Evolutionary conservation across 2,888 invertebrate genomes (phyloP).

Genomic region (Pammene fasciana): DNA sequence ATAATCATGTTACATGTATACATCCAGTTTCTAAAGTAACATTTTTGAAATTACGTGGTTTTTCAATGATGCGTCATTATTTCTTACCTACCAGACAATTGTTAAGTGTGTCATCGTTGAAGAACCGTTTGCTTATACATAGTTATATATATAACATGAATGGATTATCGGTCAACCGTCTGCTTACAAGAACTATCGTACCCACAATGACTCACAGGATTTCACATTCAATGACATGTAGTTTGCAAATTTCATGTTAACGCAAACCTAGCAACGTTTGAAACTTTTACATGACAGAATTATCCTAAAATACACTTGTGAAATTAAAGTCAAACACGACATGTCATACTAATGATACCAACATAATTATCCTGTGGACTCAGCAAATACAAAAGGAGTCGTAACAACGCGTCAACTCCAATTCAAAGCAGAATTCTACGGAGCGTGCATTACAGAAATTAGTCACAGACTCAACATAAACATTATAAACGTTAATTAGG

Average conservation of each 20-base stretch:
- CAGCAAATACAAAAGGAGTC: conserved; percentile 42
- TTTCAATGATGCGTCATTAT: background rate
- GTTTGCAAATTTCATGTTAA: background rate
- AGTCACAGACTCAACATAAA: conserved; percentile 42
- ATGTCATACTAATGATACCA: conserved; percentile 39
- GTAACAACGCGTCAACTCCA: conserved; percentile 39
- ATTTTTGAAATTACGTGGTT: no score
- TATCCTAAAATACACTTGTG: conserved; percentile 30
- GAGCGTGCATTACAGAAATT: conserved; percentile 43
- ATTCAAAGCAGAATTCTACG: conserved; percentile 41
- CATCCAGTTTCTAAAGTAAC: no score
- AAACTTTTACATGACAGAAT: conserved; percentile 9
- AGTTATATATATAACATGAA: background rate
- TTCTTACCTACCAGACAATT: background rate
- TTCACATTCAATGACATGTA: background rate
- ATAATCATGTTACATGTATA: no score
- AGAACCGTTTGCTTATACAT: background rate
- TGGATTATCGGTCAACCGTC: conserved; percentile 5
- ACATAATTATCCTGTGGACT: conserved; percentile 42
- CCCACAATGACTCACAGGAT: background rate
- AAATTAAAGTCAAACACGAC: conserved; percentile 41
- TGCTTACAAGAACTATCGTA: background rate
- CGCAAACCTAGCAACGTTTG: background rate
- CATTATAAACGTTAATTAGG: conserved; percentile 44
- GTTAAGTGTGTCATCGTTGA: background rate